Evolutionary conservation across 2,113 vertebrate genomes (phyloP), one percentile per base, ranked within the genome.

Genomic region (Pseudois nayaur): DNA sequence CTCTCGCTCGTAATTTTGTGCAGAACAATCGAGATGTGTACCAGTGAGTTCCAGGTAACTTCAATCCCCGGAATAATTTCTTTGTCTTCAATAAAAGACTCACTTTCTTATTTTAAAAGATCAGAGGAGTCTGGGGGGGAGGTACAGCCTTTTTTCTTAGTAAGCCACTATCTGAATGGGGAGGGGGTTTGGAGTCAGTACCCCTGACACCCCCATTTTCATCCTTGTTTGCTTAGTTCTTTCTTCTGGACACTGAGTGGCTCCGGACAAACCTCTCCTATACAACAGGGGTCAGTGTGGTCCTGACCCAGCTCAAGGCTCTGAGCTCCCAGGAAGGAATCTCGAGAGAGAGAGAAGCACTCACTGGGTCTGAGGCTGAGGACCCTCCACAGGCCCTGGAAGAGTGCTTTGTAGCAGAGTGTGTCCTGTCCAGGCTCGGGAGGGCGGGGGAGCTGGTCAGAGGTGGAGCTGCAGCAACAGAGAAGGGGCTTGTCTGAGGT

Each of bases 301-400:
- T 31, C 33, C 74, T 55, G 45, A 14, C n/a, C 19, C 36, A 15
- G 17, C 29, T 36, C 52, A 13, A 54, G 15, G 74, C 27, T 7
- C 60, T 33, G 31, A 3, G 59, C 7, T 29, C 52, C 43, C 21
- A 23, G 48, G 31, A 82, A 33, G 79, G 50, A 33, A 29, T 50
- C 48, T 81, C 0, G 4, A 64, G 85, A 36, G 48, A 81, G 25
- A 19, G 3, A 1, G 6, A 31, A 43, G 21, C 12, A 1, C 4
- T 13, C 12, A 1, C 7, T 11, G 55, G 12, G 23, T 27, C 16
- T 3, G 1, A 2, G 3, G 31, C 4, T 3, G 4, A 11, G 12
- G 52, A 21, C 8, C 40, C 71, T 78, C 33, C 0, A 0, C 3
- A 3, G 13, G 3, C 14, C 0, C 43, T 1, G 6, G n/a, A 60